Percentiles rank a stretch among this genome's conserved stretches.
phyloP scores from a whole-genome alignment of 2,888 invertebrate species.

The Meteorus cinctellus region DNA sequence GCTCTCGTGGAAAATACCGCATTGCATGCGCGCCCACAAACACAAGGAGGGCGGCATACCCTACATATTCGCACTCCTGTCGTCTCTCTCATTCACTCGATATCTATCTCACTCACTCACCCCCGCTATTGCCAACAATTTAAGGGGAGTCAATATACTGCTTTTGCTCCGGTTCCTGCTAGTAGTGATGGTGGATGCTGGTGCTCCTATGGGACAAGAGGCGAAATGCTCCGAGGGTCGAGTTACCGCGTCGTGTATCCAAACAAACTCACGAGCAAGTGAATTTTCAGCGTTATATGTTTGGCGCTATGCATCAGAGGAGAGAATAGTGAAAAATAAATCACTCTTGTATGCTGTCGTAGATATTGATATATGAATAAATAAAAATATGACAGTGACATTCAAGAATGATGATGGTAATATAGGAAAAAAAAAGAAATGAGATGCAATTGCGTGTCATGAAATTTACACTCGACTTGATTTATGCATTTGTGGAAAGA shows the following conservation, averaged over 20 bases:
- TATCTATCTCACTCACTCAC: background rate
- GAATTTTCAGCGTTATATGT: slow-evolving; percentile 28
- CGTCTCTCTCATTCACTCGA: background rate
- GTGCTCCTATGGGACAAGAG: slow-evolving; percentile 18
- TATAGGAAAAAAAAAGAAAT: background rate
- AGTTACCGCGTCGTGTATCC: slow-evolving; percentile 41
- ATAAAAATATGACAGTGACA: background rate
- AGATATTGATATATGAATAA: slow-evolving; percentile 5
- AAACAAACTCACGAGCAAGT: slow-evolving; percentile 39
- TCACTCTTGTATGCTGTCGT: background rate
- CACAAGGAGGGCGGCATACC: slow-evolving; percentile 16
- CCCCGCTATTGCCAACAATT: slow-evolving; percentile 46
- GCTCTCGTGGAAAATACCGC: slow-evolving; percentile 69
- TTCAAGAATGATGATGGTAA: background rate
- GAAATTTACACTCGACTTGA: no score
- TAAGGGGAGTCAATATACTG: slow-evolving; percentile 49
- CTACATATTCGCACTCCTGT: slow-evolving; percentile 13
- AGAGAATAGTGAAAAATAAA: background rate
- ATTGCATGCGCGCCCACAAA: slow-evolving; percentile 57
- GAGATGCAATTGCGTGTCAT: no score
- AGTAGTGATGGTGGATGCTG: background rate
- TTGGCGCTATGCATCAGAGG: background rate
- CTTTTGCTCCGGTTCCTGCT: slow-evolving; percentile 17
- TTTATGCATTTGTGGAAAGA: background rate
- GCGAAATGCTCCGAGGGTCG: slow-evolving; percentile 33